phyloP scores from a whole-genome alignment of 2,797 vertebrate species.

The Halcyon smyrnensis region DNA sequence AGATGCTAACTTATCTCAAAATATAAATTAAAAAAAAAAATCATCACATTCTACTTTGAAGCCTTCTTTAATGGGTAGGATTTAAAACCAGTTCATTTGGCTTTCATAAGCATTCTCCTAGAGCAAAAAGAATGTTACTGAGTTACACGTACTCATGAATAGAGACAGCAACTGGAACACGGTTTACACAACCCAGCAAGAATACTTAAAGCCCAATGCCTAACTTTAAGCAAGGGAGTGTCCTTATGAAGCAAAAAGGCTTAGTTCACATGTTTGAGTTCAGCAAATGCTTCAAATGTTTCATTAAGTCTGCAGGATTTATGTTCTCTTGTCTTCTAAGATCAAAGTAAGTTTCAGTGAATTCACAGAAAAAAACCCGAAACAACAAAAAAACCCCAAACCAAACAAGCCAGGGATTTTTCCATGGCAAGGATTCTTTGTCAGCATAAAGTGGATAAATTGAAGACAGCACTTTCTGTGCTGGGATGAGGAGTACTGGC shows the following conservation, averaged over 20 bases:
- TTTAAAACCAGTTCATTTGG: constrained; percentile 9
- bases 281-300: background rate
- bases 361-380: background rate
- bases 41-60: background rate
- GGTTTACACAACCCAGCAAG: background rate
- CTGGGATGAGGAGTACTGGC: background rate
- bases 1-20: background rate
- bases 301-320: background rate
- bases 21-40: background rate
- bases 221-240: background rate
- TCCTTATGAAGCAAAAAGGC: background rate
- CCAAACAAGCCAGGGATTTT: background rate
- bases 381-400: too few species aligned
- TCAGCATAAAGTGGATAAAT: background rate
- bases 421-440: background rate
- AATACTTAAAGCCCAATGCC: background rate
- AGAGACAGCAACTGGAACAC: background rate
- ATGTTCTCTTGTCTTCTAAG: background rate
- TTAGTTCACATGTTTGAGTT: background rate
- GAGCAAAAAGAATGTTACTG: background rate
- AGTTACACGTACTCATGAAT: background rate
- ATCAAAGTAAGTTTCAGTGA: background rate
- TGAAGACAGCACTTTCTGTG: background rate
- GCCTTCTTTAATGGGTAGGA: background rate
- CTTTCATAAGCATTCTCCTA: background rate